phyloP scores from a whole-genome alignment of 2,888 invertebrate species.

The Drosophila maculinotata region DNA sequence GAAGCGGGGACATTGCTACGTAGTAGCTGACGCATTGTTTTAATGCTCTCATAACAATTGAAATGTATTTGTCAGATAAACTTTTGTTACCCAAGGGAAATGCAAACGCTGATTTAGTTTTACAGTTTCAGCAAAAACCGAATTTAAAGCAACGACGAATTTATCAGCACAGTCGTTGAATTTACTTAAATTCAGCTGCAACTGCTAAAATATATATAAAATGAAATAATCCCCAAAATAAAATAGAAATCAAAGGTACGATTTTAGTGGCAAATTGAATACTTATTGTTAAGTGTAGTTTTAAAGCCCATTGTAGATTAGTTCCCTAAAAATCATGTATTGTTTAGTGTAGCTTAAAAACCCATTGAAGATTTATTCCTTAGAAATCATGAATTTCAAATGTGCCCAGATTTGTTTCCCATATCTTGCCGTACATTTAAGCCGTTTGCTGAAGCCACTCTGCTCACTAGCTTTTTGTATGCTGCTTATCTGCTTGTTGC shows the following conservation, averaged over 20 bases:
- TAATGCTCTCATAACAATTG: constrained; percentile 65
- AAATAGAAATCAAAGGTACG: too few relatives aligned
- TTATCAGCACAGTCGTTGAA: constrained; percentile 22
- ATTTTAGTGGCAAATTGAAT: too few relatives aligned
- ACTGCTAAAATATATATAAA: neutral
- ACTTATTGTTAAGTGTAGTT: too few relatives aligned
- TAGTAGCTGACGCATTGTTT: constrained; percentile 49
- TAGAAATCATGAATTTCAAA: too few relatives aligned
- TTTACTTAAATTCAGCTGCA: neutral
- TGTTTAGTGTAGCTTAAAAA: too few relatives aligned
- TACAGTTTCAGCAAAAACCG: constrained; percentile 1
- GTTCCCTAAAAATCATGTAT: too few relatives aligned
- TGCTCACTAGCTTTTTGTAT: neutral
- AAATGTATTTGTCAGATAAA: constrained; percentile 73
- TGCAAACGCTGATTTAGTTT: constrained; percentile 11
- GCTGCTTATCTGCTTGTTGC: constrained; percentile 22
- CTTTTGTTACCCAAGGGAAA: constrained; percentile 55
- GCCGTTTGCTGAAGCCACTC: neutral
- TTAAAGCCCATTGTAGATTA: too few relatives aligned
- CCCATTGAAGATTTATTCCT: too few relatives aligned
- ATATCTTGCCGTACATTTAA: neutral
- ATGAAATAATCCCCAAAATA: neutral
- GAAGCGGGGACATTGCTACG: constrained; percentile 1
- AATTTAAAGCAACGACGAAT: constrained; percentile 37
- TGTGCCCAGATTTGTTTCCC: too few relatives aligned